These are phyloP conservation scores for Hymenochirus boettgeri DNA, from an alignment of 2,113 vertebrate species.

Conservation along the genomic window DNA sequence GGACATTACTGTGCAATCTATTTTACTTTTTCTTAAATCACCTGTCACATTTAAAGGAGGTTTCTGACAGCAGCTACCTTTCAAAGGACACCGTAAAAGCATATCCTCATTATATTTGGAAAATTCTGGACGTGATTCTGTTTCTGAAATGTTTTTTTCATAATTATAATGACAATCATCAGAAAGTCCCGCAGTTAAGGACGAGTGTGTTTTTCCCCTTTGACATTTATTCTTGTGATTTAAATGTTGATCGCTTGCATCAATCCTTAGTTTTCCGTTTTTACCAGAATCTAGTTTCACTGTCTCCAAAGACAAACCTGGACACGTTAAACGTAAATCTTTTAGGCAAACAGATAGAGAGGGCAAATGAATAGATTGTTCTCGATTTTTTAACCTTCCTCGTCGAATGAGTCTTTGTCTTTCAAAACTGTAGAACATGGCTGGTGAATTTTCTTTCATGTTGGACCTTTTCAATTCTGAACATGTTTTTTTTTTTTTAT, in stretches of 20 bases:
- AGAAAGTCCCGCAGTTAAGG: neutral
- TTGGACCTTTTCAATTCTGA: slow-evolving; percentile 57
- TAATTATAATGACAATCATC: slow-evolving; percentile 33
- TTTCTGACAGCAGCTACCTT: slow-evolving; percentile 56
- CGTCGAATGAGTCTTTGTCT: slow-evolving; percentile 63
- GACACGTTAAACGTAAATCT: slow-evolving; percentile 67
- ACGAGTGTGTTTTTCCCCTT: neutral
- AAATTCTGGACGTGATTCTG: slow-evolving; percentile 77
- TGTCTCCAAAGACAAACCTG: slow-evolving; percentile 50
- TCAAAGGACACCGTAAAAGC: neutral
- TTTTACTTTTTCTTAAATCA: neutral
- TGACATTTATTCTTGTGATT: slow-evolving; percentile 10
- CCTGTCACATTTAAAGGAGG: slow-evolving; percentile 60
- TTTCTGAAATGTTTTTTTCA: neutral
- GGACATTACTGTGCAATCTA: slow-evolving; percentile 25
- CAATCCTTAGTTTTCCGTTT: neutral
- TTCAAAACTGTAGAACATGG: slow-evolving; percentile 62
- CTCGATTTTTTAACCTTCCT: slow-evolving; percentile 68
- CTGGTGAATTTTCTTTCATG: slow-evolving; percentile 54
- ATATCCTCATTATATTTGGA: slow-evolving; percentile 49
- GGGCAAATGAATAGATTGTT: slow-evolving; percentile 57
- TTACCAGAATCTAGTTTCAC: slow-evolving; percentile 48
- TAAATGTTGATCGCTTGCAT: slow-evolving; percentile 4
- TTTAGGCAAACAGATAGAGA: slow-evolving; percentile 68
- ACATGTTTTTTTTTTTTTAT: slow-evolving; percentile 56